phyloP scores from a whole-genome alignment of 2,113 vertebrate genomes.

The Speoplatyrhinus poulsoni region DNA sequence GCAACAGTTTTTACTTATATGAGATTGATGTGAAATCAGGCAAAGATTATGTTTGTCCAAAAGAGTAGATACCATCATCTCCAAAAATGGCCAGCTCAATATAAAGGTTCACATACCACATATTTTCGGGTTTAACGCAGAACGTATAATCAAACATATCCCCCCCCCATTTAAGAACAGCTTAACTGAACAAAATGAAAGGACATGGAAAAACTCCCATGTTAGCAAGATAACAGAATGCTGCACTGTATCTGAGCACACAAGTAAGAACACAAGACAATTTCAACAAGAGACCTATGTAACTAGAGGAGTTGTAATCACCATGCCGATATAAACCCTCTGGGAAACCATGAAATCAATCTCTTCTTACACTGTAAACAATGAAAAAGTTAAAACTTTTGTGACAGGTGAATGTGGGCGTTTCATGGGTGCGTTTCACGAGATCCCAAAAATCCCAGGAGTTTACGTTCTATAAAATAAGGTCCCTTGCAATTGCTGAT shows the following conservation, averaged over 20 bases:
- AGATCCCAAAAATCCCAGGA: no score
- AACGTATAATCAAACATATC: conserved; percentile 50
- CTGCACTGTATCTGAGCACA: conserved; percentile 38
- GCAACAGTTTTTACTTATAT: no score
- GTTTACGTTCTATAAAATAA: no score
- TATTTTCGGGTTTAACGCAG: conserved; percentile 49
- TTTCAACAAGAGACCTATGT: conserved; percentile 36
- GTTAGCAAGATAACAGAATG: conserved; percentile 61
- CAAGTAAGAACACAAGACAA: conserved; percentile 38
- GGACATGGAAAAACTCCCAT: conserved; percentile 66
- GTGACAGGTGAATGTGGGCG: no score
- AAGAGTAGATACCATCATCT: conserved; percentile 47
- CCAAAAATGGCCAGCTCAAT: conserved; percentile 53
- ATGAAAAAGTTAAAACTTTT: no score
- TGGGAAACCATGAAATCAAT: no score
- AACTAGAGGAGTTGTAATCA: no score
- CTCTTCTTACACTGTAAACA: no score
- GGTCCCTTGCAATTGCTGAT: no score
- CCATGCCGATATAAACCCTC: no score
- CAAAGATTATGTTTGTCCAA: conserved; percentile 41
- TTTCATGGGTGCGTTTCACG: no score
- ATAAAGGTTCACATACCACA: background rate
- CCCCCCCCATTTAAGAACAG: conserved; percentile 56
- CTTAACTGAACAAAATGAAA: conserved; percentile 65
- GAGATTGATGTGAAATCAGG: conserved; percentile 40